Base-by-base conservation (phyloP, 2,888 invertebrate species). In the Pemphredon lugubris region DNA sequence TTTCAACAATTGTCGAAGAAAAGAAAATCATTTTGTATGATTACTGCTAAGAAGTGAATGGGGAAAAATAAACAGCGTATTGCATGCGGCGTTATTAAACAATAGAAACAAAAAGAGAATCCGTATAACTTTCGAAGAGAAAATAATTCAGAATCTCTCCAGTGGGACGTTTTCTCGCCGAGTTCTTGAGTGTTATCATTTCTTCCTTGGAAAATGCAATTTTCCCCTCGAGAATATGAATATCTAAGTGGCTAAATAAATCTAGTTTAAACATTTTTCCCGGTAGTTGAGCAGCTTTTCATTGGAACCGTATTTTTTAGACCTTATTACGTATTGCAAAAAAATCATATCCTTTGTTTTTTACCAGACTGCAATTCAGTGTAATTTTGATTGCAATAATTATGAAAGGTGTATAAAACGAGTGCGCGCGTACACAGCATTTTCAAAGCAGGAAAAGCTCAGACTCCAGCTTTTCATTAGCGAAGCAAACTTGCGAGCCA, bases 261-360 rank as follows among this genome's bases (percentile, higher is more conserved):
- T 40, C 37, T 16, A 2, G 18, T 21, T 32, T 37, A 70, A 67
- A 64, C 67, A 63, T 55, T 44, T 40, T 37, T 14, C 4, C 6
- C 3, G 2, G 26, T 2, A 16, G 47, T 40, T 32, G 42, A 48
- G 47, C 69, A 53, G 59, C 53, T 69, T 54, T 69, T 69, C 59
- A 21, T 68, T 47, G 21, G 34, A 59, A 37, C 42, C 9, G 53
- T 6, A 30, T 2, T 30, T 30, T 30, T n/a, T n/a, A n/a, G n/a
- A n/a, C n/a, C n/a, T n/a, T n/a, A n/a, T n/a, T n/a, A n/a, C n/a
- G n/a, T n/a, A n/a, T n/a, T n/a, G n/a, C n/a, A n/a, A n/a, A n/a
- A n/a, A n/a, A n/a, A n/a, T n/a, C n/a, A n/a, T n/a, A n/a, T n/a
- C n/a, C n/a, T n/a, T n/a, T n/a, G n/a, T n/a, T n/a, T n/a, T n/a